Evolutionary conservation across 2,797 vertebrate species (phyloP), one percentile per base, ranked within the genome.

Genomic region (Coreius guichenoti): DNA sequence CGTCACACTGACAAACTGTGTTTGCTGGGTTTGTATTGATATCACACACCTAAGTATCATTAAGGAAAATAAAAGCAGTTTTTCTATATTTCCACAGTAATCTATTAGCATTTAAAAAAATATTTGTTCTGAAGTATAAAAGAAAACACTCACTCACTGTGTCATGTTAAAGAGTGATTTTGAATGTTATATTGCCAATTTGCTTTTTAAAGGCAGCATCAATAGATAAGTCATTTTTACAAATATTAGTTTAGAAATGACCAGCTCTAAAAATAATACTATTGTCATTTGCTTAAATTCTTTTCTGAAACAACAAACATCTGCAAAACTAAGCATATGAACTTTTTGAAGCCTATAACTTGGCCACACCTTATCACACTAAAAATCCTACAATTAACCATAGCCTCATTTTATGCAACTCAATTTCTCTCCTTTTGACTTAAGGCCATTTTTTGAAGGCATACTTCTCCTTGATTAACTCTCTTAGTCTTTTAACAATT

Each of bases 401-500:
- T 26, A 75, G 56, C 70, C 58, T 75, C 58, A 36, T 82, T 82
- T 82, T 63, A 65, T 51, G 69, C 26, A 45, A 74, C 54, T 74
- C 36, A 43, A 61, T 58, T 43, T 58, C 39, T 19, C 51, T 43
- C 54, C 36, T 11, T 82, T 83, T 83, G 58, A 36, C 70, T 75
- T 67, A 1, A 26, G 49, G 72, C 43, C 56, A 82, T 74, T 75
- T 45, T 83, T 51, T 75, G 14, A 65, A 69, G 49, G 36, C 63
- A 33, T 77, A 8, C 33, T 76, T 83, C 17, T 54, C 63, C 26
- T 23, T 70, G 63, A 78, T 79, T 84, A 61, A 70, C 70, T 82
- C 81, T 49, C 39, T 43, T 43, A 4, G 75, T 78, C 36, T 70
- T 76, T 21, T 23, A 78, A 47, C 83, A 58, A 36, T 79, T 79